Percentiles rank a stretch among this genome's conserved stretches.
Conservation (phyloP, 2,797 vertebrate genomes). For the Callimico goeldii region DNA sequence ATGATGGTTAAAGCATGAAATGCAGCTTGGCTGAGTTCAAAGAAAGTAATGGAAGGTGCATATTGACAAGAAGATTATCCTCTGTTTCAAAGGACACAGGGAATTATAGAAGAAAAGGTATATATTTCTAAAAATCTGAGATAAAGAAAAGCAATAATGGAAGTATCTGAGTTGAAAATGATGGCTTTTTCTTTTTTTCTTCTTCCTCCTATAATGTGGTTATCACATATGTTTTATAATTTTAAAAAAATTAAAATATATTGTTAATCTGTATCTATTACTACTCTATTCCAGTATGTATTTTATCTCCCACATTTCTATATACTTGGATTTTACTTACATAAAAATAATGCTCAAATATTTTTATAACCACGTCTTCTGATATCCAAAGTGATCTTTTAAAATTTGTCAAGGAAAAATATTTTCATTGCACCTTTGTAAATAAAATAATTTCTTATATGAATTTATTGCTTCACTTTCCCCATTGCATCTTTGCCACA, state of each 20-base stretch:
- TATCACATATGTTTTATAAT: not conserved
- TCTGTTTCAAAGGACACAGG: constrained; percentile 21
- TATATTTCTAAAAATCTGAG: not conserved
- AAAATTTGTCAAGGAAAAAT: constrained; percentile 2
- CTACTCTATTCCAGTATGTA: not conserved
- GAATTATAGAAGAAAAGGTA: not conserved
- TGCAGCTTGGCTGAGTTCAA: constrained; percentile 32
- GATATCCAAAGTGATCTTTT: not conserved
- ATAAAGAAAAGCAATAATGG: not conserved
- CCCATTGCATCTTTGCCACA: not conserved
- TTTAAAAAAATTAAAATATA: not conserved
- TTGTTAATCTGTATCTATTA: not conserved
- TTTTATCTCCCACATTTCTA: not conserved
- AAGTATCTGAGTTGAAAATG: not conserved
- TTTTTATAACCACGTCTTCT: not conserved
- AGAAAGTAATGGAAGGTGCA: not conserved
- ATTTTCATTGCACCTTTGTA: not conserved
- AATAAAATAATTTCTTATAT: not conserved
- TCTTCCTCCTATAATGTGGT: not conserved
- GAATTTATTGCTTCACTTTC: not conserved
- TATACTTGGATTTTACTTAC: not conserved
- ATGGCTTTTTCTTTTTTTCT: not conserved
- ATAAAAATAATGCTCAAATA: not conserved
- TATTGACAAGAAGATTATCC: not conserved
- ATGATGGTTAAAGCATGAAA: constrained; percentile 46